phyloP scores from a whole-genome alignment of 2,113 vertebrate genomes.

The Trogon melanurus region DNA sequence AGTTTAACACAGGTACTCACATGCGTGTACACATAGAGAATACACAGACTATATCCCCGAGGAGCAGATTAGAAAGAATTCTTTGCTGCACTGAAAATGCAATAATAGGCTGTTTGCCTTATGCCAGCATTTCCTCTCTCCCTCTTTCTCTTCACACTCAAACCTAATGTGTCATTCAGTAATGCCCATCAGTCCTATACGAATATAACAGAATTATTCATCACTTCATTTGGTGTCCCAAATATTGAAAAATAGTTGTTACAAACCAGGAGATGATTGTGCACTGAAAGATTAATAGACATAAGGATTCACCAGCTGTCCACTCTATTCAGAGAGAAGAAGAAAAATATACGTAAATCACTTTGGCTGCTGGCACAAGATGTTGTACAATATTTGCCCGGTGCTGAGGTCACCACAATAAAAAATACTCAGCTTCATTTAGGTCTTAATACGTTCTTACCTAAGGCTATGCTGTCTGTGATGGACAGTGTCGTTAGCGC shows the following conservation, averaged over 20 bases:
- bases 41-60: not conserved
- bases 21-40: not conserved
- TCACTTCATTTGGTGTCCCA: slow-evolving; percentile 34
- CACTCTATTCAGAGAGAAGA: not conserved
- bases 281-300: slow-evolving; percentile 60
- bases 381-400: not conserved
- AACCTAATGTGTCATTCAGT: not conserved
- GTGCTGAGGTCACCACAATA: not conserved
- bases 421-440: slow-evolving; percentile 2
- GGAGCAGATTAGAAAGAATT: slow-evolving; percentile 39
- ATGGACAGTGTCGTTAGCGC: not conserved
- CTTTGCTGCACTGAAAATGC: not conserved
- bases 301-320: slow-evolving; percentile 42
- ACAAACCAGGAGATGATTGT: slow-evolving; percentile 15
- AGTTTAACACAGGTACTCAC: slow-evolving; percentile 6
- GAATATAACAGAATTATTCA: slow-evolving; percentile 38
- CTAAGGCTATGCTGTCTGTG: not conserved
- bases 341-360: slow-evolving; percentile 40
- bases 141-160: not conserved
- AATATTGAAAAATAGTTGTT: slow-evolving; percentile 66
- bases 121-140: not conserved
- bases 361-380: slow-evolving; percentile 20
- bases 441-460: not conserved
- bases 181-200: slow-evolving; percentile 7
- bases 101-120: slow-evolving; percentile 20